Evolutionary conservation across 2,797 vertebrate genomes (phyloP).

Genomic region (Eospalax fontanierii): DNA sequence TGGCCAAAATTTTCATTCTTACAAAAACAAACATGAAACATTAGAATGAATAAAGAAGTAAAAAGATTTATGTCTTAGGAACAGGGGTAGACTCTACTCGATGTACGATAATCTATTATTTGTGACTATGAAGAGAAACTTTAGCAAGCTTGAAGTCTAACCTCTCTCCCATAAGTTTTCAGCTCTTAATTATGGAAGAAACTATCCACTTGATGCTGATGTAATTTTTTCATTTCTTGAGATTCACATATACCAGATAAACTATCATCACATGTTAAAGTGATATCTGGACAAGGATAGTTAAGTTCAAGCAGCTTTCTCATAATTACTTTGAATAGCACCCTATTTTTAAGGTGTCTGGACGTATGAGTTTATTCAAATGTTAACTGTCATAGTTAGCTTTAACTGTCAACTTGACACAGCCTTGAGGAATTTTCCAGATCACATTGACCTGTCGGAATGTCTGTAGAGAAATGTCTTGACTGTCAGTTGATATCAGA

Average conservation of each 20-base stretch:
- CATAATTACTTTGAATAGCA: conserved; percentile 6
- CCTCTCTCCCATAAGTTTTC: conserved; percentile 55
- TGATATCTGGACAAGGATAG: not conserved
- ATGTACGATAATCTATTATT: not conserved
- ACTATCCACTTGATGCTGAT: conserved; percentile 65
- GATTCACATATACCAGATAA: conserved; percentile 44
- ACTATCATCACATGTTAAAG: conserved; percentile 71
- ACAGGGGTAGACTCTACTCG: not conserved
- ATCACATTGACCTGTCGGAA: not conserved
- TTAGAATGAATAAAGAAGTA: conserved; percentile 46
- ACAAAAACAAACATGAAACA: not conserved
- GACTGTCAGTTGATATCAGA: not conserved
- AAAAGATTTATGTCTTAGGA: not conserved
- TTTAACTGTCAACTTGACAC: not conserved
- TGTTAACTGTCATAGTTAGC: not conserved
- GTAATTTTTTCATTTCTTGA: conserved; percentile 69
- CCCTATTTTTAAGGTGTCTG: conserved; percentile 22
- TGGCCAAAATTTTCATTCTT: conserved; percentile 54
- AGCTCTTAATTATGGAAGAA: conserved; percentile 65
- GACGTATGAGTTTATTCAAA: not conserved
- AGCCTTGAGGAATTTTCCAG: not conserved
- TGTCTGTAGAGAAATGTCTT: not conserved
- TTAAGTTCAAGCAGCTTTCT: not conserved
- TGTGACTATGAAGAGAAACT: conserved; percentile 34
- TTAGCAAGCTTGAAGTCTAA: conserved; percentile 42